Base-by-base conservation (phyloP, 2,797 vertebrate genomes). In the Pogonophryne albipinna region DNA sequence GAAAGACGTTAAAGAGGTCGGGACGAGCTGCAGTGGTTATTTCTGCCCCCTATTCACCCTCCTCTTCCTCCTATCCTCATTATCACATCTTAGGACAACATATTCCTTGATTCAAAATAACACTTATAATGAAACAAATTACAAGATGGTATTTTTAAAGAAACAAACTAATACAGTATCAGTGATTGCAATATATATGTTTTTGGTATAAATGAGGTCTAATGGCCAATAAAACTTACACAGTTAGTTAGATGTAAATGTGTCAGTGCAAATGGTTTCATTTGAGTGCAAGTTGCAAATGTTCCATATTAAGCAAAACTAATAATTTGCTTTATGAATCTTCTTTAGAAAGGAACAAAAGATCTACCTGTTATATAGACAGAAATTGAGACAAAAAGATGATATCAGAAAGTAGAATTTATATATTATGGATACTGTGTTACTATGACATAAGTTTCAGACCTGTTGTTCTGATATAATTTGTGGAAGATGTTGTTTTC, bases 1-100 rank as follows among this genome's bases (percentile, higher is more conserved):
- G 38, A 85, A 78, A 80, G 42, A 83, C 67, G 9, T 72, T 67
- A 63, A 27, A 62, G 44, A 70, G 50, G 45, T 76, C n/a, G 14
- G n/a, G 61, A 68, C 13, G 60, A 55, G 42, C 49, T 47, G 17
- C 47, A 47, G 14, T 52, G 64, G 42, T 52, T 79, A 66, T 41
- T 27, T 53, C 41, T 64, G 8, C 42, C 20, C 67, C 23, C n/a
- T 5, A n/a, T 20, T 34, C 17, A 20, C 20, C 14, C 41, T 44
- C 31, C 34, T 62, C 20, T 23, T 55, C 58, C 3, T 50, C 17
- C 20, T 10, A 1, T 42, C 44, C 23, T 65, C 71, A 52, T 59
- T 34, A 41, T 63, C 31, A 70, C 27, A n/a, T 2, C 12, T 74
- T 41, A 64, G 23, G 27, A 27, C 27, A 27, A 27, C 1, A 27